Evolutionary conservation across 2,113 vertebrate species (phyloP).

Genomic region (Sminthopsis crassicaudata): DNA sequence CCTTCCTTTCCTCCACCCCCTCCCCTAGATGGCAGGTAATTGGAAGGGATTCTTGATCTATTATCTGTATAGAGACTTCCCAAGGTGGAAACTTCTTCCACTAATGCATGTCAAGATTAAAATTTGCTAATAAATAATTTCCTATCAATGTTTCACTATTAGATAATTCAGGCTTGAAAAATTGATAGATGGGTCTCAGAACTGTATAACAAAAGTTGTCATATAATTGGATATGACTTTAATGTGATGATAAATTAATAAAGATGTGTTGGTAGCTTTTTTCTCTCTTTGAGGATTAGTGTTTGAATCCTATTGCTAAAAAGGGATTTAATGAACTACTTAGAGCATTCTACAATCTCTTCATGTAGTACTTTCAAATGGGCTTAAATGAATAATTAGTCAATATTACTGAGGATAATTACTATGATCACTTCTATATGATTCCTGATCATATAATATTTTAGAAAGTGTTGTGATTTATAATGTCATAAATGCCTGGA

Average conservation of each 20-base stretch:
- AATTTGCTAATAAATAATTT: background rate
- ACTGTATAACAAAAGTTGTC: constrained; percentile 5
- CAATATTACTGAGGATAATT: constrained; percentile 37
- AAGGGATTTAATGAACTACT: constrained; percentile 52
- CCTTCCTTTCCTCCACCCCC: too few relatives aligned
- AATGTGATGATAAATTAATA: constrained; percentile 44
- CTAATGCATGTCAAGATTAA: background rate
- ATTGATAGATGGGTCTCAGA: background rate
- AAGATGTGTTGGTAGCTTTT: background rate
- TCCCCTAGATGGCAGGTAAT: too few relatives aligned
- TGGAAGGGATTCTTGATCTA: background rate
- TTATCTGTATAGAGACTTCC: background rate
- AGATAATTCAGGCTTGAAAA: background rate
- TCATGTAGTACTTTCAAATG: constrained; percentile 37
- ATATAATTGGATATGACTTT: constrained; percentile 6
- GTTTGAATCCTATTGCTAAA: constrained; percentile 34
- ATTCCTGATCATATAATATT: constrained; percentile 43
- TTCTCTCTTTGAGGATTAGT: constrained; percentile 20
- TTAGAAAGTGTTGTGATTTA: constrained; percentile 45
- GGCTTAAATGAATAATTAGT: constrained; percentile 25
- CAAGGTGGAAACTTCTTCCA: background rate
- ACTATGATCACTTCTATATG: constrained; percentile 27
- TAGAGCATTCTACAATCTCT: constrained; percentile 28
- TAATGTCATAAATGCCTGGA: background rate
- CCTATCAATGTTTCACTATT: background rate